Base-by-base conservation (phyloP, 2,113 vertebrate species). In the Psilopsiagon aymara region DNA sequence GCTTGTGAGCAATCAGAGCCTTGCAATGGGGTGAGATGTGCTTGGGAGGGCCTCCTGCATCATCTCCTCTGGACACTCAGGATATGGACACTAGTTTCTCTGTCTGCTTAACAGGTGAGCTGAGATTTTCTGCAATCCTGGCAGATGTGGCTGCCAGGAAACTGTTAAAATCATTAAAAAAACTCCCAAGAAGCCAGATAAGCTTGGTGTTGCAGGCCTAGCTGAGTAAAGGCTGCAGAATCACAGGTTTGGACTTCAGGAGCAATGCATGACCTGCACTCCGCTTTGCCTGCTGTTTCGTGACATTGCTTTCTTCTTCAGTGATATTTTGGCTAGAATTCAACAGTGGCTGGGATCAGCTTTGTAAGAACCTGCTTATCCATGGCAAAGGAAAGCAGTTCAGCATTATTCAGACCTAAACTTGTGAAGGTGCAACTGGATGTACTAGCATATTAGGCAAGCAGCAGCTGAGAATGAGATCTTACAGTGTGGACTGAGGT, bases 1-100 rank as follows among this genome's bases (percentile, higher is more conserved):
- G 6, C 33, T 49, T 28, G 24, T 41, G 24, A 88, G 31, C 39
- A 79, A 41, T 25, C 0, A 0, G 47, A 76, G n/a, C 10, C 67
- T 73, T 41, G 39, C 11, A 15, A 35, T 2, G 7, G 6, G 9
- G 2, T 16, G 28, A 39, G 12, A 7, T 71, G 28, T 53, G 21
- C 19, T 44, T 74, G 11, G 41, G 20, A 37, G 28, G 27, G 17
- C 7, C 13, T 75, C 16, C 70, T 82, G n/a, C 75, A 75, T 7
- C 43, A 28, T 19, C 43, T 88, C 47, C 33, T 82, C 76, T 2
- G 4, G 59, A 3, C 11, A 27, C 18, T 21, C 0, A 0, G 9
- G 17, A 11, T 10, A 53, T 23, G 33, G 12, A n/a, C 1, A 6
- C 21, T 21, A 2, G 12, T 23, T 88, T 46, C 6, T 44, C 57